These are phyloP conservation scores for Epirrita christyi DNA, from an alignment of 2,888 invertebrate species.

Conservation along the genomic window DNA sequence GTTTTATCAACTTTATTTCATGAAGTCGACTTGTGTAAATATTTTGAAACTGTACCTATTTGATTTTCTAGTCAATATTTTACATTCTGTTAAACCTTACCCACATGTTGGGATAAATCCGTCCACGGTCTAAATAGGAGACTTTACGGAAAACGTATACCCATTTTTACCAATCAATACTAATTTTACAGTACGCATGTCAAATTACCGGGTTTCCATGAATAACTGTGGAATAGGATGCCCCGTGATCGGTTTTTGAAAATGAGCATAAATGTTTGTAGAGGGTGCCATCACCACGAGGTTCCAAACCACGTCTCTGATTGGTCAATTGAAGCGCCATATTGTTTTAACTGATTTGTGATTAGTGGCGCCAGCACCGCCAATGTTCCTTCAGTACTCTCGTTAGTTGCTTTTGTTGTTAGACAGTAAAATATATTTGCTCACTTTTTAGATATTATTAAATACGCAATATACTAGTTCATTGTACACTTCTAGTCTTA, in stretches of 20 bases:
- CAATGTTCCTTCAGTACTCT: neutral
- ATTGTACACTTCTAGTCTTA: conserved; percentile 20
- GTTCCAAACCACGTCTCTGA: neutral
- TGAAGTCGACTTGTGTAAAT: conserved; percentile 16
- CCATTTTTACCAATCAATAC: too few species aligned
- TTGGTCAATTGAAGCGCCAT: conserved; percentile 7
- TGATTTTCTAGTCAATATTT: conserved; percentile 21
- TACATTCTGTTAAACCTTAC: conserved; percentile 4
- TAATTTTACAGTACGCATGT: too few species aligned
- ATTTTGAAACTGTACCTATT: conserved; percentile 13
- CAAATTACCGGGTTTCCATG: too few species aligned
- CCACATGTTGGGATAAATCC: neutral
- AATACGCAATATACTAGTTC: conserved; percentile 1
- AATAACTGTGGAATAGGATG: too few species aligned
- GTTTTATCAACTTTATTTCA: neutral
- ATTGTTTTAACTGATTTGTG: conserved; percentile 8
- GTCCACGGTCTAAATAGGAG: neutral
- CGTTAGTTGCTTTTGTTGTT: neutral
- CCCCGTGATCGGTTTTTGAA: too few species aligned
- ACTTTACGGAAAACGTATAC: too few species aligned
- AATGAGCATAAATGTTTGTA: too few species aligned
- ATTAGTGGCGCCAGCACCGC: neutral
- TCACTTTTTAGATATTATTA: conserved; percentile 19
- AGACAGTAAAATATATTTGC: conserved; percentile 9
- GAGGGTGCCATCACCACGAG: too few species aligned